A percentile compares a stretch with the other conserved stretches of the same genome.
phyloP scores from a whole-genome alignment of 2,888 invertebrate genomes.

The Euproctis similis region DNA sequence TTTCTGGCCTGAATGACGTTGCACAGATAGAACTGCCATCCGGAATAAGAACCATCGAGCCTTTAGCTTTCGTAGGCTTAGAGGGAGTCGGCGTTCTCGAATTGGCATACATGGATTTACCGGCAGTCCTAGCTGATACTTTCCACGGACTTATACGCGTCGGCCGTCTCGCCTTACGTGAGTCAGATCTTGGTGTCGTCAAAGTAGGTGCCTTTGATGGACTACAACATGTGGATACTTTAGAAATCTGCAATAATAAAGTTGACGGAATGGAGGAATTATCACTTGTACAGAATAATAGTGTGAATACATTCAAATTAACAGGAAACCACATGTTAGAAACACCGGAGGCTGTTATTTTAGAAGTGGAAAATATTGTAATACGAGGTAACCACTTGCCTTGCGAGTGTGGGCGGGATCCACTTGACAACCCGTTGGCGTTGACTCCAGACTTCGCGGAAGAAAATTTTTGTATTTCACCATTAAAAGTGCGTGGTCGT shows the following conservation, averaged over 20 bases:
- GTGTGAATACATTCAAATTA: conserved; percentile 81
- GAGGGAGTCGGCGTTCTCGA: conserved; percentile 89
- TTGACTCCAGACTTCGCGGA: conserved; percentile 80
- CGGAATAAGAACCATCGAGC: conserved; percentile 83
- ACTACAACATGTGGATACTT: conserved; percentile 80
- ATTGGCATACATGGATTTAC: conserved; percentile 88
- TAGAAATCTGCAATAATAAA: conserved; percentile 89
- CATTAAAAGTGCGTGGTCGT: conserved; percentile 87
- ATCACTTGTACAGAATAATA: conserved; percentile 81
- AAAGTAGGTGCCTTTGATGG: conserved; percentile 85
- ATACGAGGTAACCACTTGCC: conserved; percentile 89
- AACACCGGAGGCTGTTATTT: conserved; percentile 82
- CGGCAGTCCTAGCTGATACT: conserved; percentile 80
- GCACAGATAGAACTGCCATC: conserved; percentile 89
- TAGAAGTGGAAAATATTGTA: conserved; percentile 82
- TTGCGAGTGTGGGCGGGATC: conserved; percentile 89
- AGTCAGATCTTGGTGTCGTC: conserved; percentile 87
- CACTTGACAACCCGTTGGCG: conserved; percentile 84
- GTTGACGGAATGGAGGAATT: conserved; percentile 88
- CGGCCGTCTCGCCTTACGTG: conserved; percentile 84
- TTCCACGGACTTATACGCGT: conserved; percentile 87
- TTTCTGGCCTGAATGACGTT: conserved; percentile 88
- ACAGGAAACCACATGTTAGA: conserved; percentile 90
- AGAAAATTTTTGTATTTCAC: conserved; percentile 90
- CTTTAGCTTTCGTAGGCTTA: conserved; percentile 87